Base-by-base conservation (phyloP, 2,797 vertebrate species). In the Sebastes hubbsi region DNA sequence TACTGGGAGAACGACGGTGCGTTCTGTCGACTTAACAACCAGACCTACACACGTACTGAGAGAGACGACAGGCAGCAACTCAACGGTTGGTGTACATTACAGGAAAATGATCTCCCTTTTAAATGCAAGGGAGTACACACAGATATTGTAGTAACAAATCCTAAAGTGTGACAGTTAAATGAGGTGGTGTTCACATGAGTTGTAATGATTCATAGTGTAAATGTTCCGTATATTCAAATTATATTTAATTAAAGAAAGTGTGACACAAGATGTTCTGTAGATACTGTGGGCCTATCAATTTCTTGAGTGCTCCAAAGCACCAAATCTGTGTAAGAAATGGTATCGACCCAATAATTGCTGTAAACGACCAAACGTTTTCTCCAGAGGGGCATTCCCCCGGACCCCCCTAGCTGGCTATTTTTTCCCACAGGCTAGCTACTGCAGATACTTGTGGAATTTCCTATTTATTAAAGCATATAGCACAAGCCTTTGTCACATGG, bases 1-100 rank as follows among this genome's bases (percentile, higher is more conserved):
- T 99, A 98, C 92, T 99, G 98, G 98, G 97, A 97, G 82, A 97
- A 98, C 25, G 98, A 99, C 1, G 97, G 97, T 0, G 97, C 98
- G 3, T 61, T 99, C 36, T 98, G 98, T 89, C 96, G 97, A 73
- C 92, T 95, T 22, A 97, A 96, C 68, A 96, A 94, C 68, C 74
- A 95, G 72, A 94, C 96, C 2, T 97, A 97, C 65, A 97, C 98
- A 0, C 96, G 98, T 70, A 98, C 98, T 0, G 98, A 99, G 65
- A 96, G 97, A 2, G 97, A 99, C 1, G 96, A 97, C 30, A 96
- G 96, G 60, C 96, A 96, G 64, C 96, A 98, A 29, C 82, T 99
- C 69, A 99, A 97, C 87, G 98, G 98, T 99, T 81, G 76, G 93
- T 89, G 22, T 22, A n/a, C n/a, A 61, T 67, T 22, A 63, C 63